Evolutionary conservation across 2,888 invertebrate species (phyloP).

Genomic region (Dermolepida albohirtum): DNA sequence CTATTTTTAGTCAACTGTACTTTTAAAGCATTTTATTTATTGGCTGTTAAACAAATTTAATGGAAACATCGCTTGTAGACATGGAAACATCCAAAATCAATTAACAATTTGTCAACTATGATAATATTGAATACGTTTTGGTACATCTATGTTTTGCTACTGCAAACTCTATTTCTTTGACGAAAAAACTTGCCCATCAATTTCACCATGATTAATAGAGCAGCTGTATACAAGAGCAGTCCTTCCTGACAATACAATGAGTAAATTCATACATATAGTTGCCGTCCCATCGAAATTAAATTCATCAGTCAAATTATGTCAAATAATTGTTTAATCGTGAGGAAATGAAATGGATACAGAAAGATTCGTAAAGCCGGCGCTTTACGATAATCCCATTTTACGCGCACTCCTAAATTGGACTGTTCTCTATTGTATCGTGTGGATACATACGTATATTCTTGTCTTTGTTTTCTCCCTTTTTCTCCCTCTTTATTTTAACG

Average conservation of each 20-base stretch:
- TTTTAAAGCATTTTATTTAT: too few relatives aligned
- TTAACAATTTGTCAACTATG: slow-evolving; percentile 1
- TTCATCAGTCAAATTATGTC: slow-evolving; percentile 56
- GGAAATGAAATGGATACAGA: slow-evolving; percentile 51
- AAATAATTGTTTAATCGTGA: slow-evolving; percentile 56
- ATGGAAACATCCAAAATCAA: not conserved
- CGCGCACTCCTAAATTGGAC: slow-evolving; percentile 48
- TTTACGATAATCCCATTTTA: slow-evolving; percentile 48
- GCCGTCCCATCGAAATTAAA: slow-evolving; percentile 52
- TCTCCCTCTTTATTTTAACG: slow-evolving; percentile 1
- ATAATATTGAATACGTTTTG: not conserved
- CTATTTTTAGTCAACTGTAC: too few relatives aligned
- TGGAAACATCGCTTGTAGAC: too few relatives aligned
- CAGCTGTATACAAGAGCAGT: not conserved
- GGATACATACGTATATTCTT: slow-evolving; percentile 25
- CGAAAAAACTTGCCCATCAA: not conserved
- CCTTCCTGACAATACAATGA: slow-evolving; percentile 4
- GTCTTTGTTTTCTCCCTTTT: slow-evolving; percentile 2
- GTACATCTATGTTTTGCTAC: not conserved
- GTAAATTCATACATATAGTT: slow-evolving; percentile 10
- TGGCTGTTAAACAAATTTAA: too few relatives aligned
- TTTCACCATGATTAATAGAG: slow-evolving; percentile 10
- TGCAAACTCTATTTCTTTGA: not conserved
- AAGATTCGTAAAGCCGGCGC: slow-evolving; percentile 46
- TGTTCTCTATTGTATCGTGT: slow-evolving; percentile 43